Evolutionary conservation across 2,888 invertebrate genomes (phyloP), one percentile per base, ranked within the genome.

Genomic region (Clitarchus hookeri): DNA sequence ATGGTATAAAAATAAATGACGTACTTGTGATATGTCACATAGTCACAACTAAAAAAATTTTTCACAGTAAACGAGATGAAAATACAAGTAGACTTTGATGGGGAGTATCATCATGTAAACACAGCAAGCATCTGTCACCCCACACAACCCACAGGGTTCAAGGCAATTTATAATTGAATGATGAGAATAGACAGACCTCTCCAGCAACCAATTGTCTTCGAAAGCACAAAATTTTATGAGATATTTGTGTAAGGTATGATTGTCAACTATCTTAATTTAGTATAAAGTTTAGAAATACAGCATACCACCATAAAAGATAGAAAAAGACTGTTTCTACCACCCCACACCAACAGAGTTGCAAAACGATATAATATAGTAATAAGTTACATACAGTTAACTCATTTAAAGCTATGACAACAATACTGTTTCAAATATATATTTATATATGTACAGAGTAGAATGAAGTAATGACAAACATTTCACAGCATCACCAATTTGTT

Each of bases 361-460:
- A 65, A 65, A 65, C 65, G 19, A 65, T 65, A 65, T 65, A 85
- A 85, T 86, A 83, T 85, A 85, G 83, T 86, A 86, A 87, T 85
- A 84, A 85, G 26, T 85, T 78, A 44, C 83, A 86, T 86, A 85
- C 86, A 88, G 86, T 87, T 87, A 87, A 87, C 86, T 87, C 85
- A 86, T 88, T 88, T 87, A 88, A 87, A 88, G 88, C 88, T 88
- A 87, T 88, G 83, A 86, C 85, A 87, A 88, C 88, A 88, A 88
- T 88, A 88, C 88, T 88, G 88, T 86, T 88, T 87, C 86, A 87
- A 86, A 87, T 87, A 87, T 87, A 86, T 87, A 87, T 86, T 80
- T 84, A 87, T 79, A 86, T 65, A 65, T 65, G 23, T 65, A 65
- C n/a, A 65, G 44, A 87, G 82, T 84, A 84, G 85, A 79, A 86